Percentiles rank a stretch among this genome's conserved stretches.
These are phyloP conservation scores for Rana temporaria DNA, from an alignment of 2,113 vertebrate species.

Conservation along the genomic window DNA sequence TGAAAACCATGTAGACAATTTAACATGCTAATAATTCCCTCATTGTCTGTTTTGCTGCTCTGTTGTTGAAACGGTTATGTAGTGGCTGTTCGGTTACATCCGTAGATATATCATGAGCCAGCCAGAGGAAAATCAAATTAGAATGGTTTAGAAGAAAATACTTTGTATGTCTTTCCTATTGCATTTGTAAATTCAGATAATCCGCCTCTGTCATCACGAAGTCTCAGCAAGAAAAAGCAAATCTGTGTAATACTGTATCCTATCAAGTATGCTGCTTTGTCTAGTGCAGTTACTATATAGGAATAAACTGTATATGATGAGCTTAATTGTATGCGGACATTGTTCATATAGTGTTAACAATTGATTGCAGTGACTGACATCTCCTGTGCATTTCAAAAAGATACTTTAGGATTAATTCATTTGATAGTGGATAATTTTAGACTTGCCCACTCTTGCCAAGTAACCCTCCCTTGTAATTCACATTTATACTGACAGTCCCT, in stretches of 20 bases:
- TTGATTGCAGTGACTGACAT: too few species aligned
- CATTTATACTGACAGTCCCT: too few species aligned
- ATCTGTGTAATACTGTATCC: background rate
- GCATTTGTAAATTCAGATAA: slow-evolving; percentile 42
- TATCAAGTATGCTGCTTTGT: background rate
- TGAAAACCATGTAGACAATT: background rate
- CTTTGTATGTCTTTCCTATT: slow-evolving; percentile 43
- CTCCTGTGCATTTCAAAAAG: too few species aligned
- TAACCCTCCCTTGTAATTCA: too few species aligned
- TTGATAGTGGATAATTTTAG: too few species aligned
- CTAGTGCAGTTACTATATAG: background rate
- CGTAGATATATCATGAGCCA: slow-evolving; percentile 43
- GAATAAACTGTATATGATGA: background rate
- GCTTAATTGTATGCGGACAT: background rate
- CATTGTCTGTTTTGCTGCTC: background rate
- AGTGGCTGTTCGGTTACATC: slow-evolving; percentile 19
- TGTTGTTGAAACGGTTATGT: slow-evolving; percentile 9
- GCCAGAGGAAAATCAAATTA: slow-evolving; percentile 46
- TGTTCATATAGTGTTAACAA: too few species aligned
- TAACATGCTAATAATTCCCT: background rate
- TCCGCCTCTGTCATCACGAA: slow-evolving; percentile 32
- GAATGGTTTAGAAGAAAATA: slow-evolving; percentile 28
- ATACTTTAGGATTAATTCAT: too few species aligned
- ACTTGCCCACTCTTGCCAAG: too few species aligned
- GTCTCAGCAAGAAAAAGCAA: slow-evolving; percentile 10